Evolutionary conservation across 2,888 invertebrate genomes (phyloP).

Genomic region (Platynereis dumerilii): DNA sequence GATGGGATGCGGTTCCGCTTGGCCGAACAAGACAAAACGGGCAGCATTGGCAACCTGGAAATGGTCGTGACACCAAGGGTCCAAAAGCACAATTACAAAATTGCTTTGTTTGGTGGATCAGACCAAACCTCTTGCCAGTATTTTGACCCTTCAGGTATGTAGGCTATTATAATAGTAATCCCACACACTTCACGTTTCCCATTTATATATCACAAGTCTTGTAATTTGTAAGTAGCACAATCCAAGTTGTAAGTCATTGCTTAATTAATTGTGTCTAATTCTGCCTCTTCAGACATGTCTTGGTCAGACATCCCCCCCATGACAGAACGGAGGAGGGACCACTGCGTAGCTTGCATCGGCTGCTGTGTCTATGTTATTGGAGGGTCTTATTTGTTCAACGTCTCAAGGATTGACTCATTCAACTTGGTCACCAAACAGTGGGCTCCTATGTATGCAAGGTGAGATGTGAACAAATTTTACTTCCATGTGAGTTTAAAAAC

Average conservation of each 20-base stretch:
- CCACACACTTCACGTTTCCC: too few relatives aligned
- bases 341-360: background rate
- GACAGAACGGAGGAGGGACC: background rate
- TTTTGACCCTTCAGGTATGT: slow-evolving; percentile 6
- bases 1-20: too few relatives aligned
- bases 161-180: too few relatives aligned
- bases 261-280: too few relatives aligned
- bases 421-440: background rate
- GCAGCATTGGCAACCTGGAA: too few relatives aligned
- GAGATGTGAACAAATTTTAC: too few relatives aligned
- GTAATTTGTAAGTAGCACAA: too few relatives aligned
- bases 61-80: background rate
- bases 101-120: slow-evolving; percentile 11
- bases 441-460: background rate
- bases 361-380: background rate
- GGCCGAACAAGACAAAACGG: too few relatives aligned
- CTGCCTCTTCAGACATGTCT: slow-evolving; percentile 5
- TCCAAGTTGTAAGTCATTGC: too few relatives aligned
- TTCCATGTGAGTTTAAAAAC: too few relatives aligned
- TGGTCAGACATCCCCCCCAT: background rate
- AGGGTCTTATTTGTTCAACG: background rate
- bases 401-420: background rate
- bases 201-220: too few relatives aligned
- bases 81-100: background rate
- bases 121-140: slow-evolving; percentile 5